A percentile compares a stretch with the other conserved stretches of the same genome.
Evolutionary conservation across 2,797 vertebrate genomes (phyloP).

Genomic region (Leucoraja ocellata): DNA sequence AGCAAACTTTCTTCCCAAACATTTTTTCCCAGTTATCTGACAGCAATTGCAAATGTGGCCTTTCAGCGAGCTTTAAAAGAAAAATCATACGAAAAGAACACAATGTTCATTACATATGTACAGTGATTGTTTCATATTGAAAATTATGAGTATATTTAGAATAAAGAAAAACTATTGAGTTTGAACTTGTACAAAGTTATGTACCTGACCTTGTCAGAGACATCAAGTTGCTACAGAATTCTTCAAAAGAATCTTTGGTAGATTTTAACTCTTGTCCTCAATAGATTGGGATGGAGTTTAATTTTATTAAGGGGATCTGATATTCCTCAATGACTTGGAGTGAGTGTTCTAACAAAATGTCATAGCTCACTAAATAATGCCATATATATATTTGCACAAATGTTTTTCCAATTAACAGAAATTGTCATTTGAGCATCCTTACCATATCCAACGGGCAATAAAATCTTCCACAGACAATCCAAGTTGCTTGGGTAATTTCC

Average conservation of each 20-base stretch:
- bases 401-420: slow-evolving; percentile 7
- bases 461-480: slow-evolving; percentile 91
- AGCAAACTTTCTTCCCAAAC: neutral
- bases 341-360: too few species aligned
- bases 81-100: neutral
- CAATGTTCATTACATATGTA: too few species aligned
- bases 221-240: neutral
- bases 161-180: neutral
- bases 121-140: neutral
- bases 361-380: neutral
- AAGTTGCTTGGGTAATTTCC: slow-evolving; percentile 94
- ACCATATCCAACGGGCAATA: slow-evolving; percentile 87
- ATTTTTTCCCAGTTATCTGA: neutral
- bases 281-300: neutral
- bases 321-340: neutral
- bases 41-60: neutral
- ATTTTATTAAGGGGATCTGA: neutral
- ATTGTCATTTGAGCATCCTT: slow-evolving; percentile 49
- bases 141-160: neutral
- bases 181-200: neutral
- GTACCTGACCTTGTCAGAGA: neutral
- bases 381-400: neutral
- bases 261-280: neutral
- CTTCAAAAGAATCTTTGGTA: neutral
- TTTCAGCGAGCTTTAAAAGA: neutral